Conservation (phyloP, 2,113 vertebrate genomes). For the Ginglymostoma cirratum region DNA sequence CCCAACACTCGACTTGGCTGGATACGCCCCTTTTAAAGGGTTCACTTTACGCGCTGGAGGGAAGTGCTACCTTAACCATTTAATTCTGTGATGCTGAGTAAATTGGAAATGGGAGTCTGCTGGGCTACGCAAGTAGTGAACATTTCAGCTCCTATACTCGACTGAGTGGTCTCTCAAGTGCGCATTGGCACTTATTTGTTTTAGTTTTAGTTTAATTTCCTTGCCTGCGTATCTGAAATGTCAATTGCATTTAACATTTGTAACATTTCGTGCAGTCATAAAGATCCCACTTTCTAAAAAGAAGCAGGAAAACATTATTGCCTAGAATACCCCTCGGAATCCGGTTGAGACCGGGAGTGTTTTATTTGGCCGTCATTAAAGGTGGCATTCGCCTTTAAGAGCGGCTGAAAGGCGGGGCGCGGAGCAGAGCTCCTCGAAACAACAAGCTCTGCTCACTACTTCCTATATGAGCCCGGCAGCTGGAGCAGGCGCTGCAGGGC, state of each 20-base stretch:
- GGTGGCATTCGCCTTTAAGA: constrained; percentile 14
- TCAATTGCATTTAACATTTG: too few species aligned
- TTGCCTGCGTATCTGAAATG: neutral
- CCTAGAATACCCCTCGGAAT: neutral
- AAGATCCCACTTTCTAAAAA: neutral
- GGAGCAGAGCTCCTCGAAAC: neutral
- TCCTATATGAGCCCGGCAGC: constrained; percentile 17
- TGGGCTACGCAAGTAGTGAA: neutral
- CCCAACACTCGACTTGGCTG: neutral
- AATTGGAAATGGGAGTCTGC: neutral
- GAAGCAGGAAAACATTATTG: too few species aligned
- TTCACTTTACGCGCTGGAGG: neutral
- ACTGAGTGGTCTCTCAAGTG: neutral
- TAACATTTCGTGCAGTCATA: neutral
- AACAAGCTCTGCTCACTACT: constrained; percentile 21
- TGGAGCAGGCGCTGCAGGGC: neutral
- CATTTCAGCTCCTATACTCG: neutral
- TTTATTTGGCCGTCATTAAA: neutral
- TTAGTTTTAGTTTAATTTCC: neutral
- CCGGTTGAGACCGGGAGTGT: neutral
- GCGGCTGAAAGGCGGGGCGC: neutral
- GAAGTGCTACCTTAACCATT: neutral
- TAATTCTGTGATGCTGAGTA: neutral
- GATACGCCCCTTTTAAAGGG: constrained; percentile 15
- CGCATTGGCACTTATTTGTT: neutral